Evolutionary conservation across 1,140 invertebrate genomes (phyloP), one percentile per base, ranked within the genome.

Genomic region (Brachionus sp.): DNA sequence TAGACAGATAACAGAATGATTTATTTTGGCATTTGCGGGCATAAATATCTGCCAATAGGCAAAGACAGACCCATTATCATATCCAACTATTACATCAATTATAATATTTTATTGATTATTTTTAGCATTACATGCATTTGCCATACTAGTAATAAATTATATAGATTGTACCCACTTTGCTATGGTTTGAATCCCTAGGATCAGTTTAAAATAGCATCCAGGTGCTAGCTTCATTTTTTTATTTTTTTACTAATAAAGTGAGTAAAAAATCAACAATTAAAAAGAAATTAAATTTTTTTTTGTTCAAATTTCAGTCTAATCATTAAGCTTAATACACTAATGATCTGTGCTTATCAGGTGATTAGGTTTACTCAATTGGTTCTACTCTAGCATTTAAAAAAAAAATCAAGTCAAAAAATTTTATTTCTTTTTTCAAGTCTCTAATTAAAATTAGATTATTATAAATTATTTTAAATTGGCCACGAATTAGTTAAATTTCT

Each of bases 81-180:
- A n/a, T n/a, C n/a, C 19, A 53, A 53, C 13, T 53, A 53, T 53
- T 16, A 53, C 50, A 53, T 13, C 33, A 70, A 70, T 70, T 70
- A 70, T 70, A 70, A 70, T 70, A 70, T 70, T 70, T 70, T 70
- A 70, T 70, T 70, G 66, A 70, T 70, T 70, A 39, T 39, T 70
- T 66, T 70, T 70, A 70, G 39, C 33, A 35, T 70, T 70, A 37
- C 35, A 37, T 70, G n/a, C n/a, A 33, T 70, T 70, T 70, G 66
- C 5, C 9, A n/a, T n/a, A 70, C n/a, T 39, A 70, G 10, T 70
- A 70, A 70, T 70, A 70, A 70, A 37, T 70, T 42, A 70, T 70
- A 39, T 70, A 37, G 13, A 37, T 39, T n/a, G 29, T 70, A 37
- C 35, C 7, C n/a, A 70, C 19, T 19, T 37, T 39, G 2, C 13